These are phyloP conservation scores for Schizotus pectinicornis DNA, from an alignment of 2,888 invertebrate species.

Conservation along the genomic window DNA sequence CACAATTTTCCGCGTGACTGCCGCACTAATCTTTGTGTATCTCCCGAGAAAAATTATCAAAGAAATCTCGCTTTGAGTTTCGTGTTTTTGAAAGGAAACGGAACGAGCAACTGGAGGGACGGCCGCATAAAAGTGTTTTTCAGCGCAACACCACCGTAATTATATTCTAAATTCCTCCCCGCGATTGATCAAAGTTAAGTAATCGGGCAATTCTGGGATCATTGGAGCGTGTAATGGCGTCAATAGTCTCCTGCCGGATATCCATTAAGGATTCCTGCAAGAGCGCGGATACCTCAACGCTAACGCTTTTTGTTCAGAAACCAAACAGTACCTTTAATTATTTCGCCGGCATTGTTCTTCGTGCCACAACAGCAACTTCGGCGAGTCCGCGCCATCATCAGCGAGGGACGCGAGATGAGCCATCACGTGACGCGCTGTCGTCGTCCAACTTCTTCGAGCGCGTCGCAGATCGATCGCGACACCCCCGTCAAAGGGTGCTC, in stretches of 20 bases:
- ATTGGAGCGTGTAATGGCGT: conserved; percentile 44
- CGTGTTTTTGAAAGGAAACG: conserved; percentile 9
- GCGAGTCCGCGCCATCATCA: not conserved
- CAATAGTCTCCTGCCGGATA: conserved; percentile 44
- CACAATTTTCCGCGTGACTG: not conserved
- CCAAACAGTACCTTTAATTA: conserved; percentile 9
- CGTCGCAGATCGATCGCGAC: not conserved
- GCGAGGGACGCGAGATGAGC: not conserved
- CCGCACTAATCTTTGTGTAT: conserved; percentile 8
- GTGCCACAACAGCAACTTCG: not conserved
- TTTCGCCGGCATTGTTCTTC: not conserved
- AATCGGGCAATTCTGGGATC: conserved; percentile 35
- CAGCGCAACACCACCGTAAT: conserved; percentile 19
- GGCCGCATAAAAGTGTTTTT: conserved; percentile 21
- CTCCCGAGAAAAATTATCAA: conserved; percentile 10
- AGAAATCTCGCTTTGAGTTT: conserved; percentile 9
- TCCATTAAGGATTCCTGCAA: conserved; percentile 45
- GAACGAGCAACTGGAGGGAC: not conserved
- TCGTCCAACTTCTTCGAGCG: too few species aligned
- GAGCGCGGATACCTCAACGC: conserved; percentile 29
- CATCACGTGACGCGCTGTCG: not conserved
- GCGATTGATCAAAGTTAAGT: conserved; percentile 37
- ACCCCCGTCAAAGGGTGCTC: not conserved
- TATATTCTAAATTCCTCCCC: conserved; percentile 21
- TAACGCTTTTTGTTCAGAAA: conserved; percentile 22